These are phyloP conservation scores for Geodia barretti DNA, from an alignment of 37 sponge, comb jelly and placozoan genomes.

Conservation along the genomic window DNA sequence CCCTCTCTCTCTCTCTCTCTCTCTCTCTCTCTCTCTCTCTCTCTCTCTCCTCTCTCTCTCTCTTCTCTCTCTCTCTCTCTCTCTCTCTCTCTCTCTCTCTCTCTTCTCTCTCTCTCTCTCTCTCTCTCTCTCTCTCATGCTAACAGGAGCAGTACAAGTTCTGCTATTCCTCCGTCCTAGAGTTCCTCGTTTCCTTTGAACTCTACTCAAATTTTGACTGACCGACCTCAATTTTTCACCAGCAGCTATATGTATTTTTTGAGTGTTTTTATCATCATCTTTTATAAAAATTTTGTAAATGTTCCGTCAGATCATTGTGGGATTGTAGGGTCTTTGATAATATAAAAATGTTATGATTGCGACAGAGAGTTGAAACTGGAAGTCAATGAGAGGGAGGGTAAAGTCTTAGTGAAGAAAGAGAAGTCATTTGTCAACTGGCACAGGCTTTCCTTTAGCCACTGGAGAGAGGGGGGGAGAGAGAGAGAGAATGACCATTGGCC, in stretches of 20 bases:
- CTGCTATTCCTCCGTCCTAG: conserved; percentile 68
- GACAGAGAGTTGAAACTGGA: too few species aligned
- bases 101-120: background rate
- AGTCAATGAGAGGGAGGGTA: too few species aligned
- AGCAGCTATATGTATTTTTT: background rate
- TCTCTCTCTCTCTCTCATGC: background rate
- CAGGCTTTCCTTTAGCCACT: too few species aligned
- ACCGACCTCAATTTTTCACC: background rate
- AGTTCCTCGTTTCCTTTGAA: conserved; percentile 86
- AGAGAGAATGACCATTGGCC: too few species aligned
- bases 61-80: background rate
- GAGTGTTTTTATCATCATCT: background rate
- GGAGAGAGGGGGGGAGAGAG: too few species aligned
- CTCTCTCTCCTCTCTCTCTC: conserved; percentile 4
- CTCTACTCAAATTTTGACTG: conserved; percentile 82
- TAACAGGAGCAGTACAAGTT: conserved; percentile 75
- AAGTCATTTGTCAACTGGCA: too few species aligned
- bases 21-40: conserved; percentile 2
- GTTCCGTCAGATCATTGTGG: too few species aligned
- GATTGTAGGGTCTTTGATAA: too few species aligned
- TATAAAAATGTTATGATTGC: too few species aligned
- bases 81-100: background rate
- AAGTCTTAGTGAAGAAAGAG: too few species aligned
- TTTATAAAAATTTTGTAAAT: too few species aligned
- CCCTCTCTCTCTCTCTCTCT: background rate